phyloP scores from a whole-genome alignment of 2,888 invertebrate species.

The Ormyrus labotus region DNA sequence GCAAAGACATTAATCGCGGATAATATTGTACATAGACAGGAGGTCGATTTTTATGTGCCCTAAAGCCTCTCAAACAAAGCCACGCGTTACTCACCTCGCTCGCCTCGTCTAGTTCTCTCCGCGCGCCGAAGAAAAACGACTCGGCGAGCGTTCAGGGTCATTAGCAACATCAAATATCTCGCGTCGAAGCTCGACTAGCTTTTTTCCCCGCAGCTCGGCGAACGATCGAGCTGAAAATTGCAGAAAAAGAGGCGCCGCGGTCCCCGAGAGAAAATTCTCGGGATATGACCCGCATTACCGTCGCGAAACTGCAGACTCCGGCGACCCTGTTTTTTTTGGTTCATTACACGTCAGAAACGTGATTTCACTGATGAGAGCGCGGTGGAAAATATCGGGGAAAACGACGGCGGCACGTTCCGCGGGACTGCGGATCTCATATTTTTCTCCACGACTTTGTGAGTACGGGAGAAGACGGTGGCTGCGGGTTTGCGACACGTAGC shows the following conservation, averaged over 20 bases:
- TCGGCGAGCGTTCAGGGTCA: slow-evolving; percentile 17
- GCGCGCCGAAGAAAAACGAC: not conserved
- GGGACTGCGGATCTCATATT: no score
- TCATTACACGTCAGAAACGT: slow-evolving; percentile 18
- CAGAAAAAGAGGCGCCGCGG: not conserved
- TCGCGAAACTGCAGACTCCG: slow-evolving; percentile 18
- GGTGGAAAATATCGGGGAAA: slow-evolving; percentile 20
- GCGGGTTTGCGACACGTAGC: no score
- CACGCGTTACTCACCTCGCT: not conserved
- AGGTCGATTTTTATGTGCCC: slow-evolving; percentile 12
- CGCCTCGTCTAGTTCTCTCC: no score
- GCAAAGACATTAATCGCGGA: slow-evolving; percentile 1
- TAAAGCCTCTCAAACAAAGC: slow-evolving; percentile 3
- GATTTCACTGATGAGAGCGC: slow-evolving; percentile 39
- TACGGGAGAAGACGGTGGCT: no score
- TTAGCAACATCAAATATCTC: slow-evolving; percentile 17
- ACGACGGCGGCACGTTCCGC: not conserved
- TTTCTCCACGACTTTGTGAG: no score
- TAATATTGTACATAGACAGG: not conserved
- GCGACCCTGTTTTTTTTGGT: slow-evolving; percentile 22
- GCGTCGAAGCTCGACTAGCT: not conserved
- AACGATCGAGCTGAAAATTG: slow-evolving; percentile 17
- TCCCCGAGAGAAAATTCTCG: slow-evolving; percentile 1
- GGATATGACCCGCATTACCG: slow-evolving; percentile 20
- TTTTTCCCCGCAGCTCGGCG: not conserved